Conservation (phyloP, 2,113 vertebrate species). For the Vicugna pacos region DNA sequence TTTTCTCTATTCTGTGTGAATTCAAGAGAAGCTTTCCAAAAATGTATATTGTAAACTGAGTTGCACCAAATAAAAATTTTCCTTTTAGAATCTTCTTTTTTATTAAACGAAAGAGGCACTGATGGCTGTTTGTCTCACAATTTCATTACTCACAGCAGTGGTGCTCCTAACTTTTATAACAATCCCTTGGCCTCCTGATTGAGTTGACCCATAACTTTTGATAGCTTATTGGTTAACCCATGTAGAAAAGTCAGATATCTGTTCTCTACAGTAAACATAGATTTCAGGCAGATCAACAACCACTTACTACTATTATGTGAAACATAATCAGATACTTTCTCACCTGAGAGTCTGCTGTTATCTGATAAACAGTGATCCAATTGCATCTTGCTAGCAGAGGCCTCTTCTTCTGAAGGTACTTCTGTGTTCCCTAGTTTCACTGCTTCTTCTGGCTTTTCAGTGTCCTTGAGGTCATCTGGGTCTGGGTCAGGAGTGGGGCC, state of each 20-base stretch:
- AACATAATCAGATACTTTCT: conserved; percentile 89
- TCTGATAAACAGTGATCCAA: conserved; percentile 89
- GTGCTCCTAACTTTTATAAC: neutral
- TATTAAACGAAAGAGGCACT: conserved; percentile 43
- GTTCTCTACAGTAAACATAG: conserved; percentile 78
- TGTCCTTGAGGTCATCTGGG: conserved; percentile 82
- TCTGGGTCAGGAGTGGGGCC: conserved; percentile 75
- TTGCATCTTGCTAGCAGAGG: conserved; percentile 84
- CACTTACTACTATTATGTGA: conserved; percentile 83
- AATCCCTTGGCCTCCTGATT: neutral
- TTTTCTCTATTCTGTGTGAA: conserved; percentile 27
- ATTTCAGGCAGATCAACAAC: conserved; percentile 83
- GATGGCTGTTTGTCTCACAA: neutral
- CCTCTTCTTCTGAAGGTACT: conserved; percentile 77
- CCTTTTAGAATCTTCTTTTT: conserved; percentile 32
- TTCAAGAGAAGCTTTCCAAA: conserved; percentile 55
- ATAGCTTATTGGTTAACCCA: neutral
- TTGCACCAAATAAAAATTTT: neutral
- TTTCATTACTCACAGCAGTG: neutral
- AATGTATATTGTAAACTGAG: conserved; percentile 42
- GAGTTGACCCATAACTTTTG: neutral
- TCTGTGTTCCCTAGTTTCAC: conserved; percentile 76
- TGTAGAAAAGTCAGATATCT: neutral
- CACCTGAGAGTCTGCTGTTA: conserved; percentile 88
- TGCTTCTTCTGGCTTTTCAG: conserved; percentile 83